Evolutionary conservation across 2,888 invertebrate genomes (phyloP).

Genomic region (Idaea aversata): DNA sequence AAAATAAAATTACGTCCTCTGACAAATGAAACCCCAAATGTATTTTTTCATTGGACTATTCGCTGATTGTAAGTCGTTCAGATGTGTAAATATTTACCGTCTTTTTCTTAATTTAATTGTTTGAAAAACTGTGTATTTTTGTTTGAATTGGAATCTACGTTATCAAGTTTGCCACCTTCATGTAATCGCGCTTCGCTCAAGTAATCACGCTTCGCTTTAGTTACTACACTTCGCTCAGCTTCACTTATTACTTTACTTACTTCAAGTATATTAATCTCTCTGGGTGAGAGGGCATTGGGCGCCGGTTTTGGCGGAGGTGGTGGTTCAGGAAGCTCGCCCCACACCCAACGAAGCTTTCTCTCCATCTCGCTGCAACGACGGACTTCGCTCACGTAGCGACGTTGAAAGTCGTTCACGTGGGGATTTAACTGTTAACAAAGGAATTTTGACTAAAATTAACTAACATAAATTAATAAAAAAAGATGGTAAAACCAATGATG

Average conservation of each 20-base stretch:
- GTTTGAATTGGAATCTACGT: too few relatives aligned
- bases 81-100: too few relatives aligned
- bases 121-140: too few relatives aligned
- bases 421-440: slow-evolving; percentile 59
- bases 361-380: slow-evolving; percentile 75
- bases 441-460: background rate
- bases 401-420: slow-evolving; percentile 73
- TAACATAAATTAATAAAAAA: background rate
- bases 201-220: background rate
- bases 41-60: too few relatives aligned
- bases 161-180: too few relatives aligned
- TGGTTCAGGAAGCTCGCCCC: slow-evolving; percentile 65
- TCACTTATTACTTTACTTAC: slow-evolving; percentile 32
- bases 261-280: slow-evolving; percentile 73
- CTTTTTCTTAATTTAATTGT: too few relatives aligned
- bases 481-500: background rate
- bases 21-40: too few relatives aligned
- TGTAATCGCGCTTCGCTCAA: background rate
- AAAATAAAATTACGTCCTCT: too few relatives aligned
- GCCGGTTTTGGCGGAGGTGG: slow-evolving; percentile 66
- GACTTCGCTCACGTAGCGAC: slow-evolving; percentile 72
- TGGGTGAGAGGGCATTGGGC: slow-evolving; percentile 55
- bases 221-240: background rate
- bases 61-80: too few relatives aligned
- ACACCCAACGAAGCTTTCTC: slow-evolving; percentile 70